These are phyloP conservation scores for Anolis carolinensis DNA, from an alignment of 2,113 vertebrate genomes.

Conservation along the genomic window DNA sequence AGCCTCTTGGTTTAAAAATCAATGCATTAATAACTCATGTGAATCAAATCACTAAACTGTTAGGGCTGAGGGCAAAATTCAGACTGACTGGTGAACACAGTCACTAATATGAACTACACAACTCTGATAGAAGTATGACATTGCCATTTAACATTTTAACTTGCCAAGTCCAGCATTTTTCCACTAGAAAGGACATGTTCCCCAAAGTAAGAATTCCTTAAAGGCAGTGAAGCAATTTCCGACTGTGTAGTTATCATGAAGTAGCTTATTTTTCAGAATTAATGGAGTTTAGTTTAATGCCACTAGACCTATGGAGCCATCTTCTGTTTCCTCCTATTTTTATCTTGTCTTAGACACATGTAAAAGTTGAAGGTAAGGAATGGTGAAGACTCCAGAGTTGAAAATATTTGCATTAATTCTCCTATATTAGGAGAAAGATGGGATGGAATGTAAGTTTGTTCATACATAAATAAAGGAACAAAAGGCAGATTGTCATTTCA, in stretches of 20 bases:
- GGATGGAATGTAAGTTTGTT: no score
- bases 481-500: background rate
- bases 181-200: slow-evolving; percentile 49
- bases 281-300: slow-evolving; percentile 46
- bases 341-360: background rate
- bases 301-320: slow-evolving; percentile 37
- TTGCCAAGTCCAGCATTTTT: slow-evolving; percentile 62
- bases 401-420: no score
- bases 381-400: background rate
- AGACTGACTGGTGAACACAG: slow-evolving; percentile 57
- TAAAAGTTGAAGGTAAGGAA: background rate
- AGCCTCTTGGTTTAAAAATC: slow-evolving; percentile 50
- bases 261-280: slow-evolving; percentile 43
- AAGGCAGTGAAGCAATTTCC: slow-evolving; percentile 43
- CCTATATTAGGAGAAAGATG: background rate
- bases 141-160: slow-evolving; percentile 61
- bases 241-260: slow-evolving; percentile 17
- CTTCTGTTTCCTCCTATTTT: slow-evolving; percentile 29
- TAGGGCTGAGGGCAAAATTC: slow-evolving; percentile 60
- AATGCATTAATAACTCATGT: slow-evolving; percentile 41
- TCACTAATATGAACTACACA: slow-evolving; percentile 54
- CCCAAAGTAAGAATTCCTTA: slow-evolving; percentile 29
- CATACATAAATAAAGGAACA: background rate
- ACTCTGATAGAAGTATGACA: slow-evolving; percentile 57
- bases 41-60: slow-evolving; percentile 43